These are phyloP conservation scores for Vulpes vulpes DNA, from an alignment of 2,113 vertebrate species.

Conservation along the genomic window DNA sequence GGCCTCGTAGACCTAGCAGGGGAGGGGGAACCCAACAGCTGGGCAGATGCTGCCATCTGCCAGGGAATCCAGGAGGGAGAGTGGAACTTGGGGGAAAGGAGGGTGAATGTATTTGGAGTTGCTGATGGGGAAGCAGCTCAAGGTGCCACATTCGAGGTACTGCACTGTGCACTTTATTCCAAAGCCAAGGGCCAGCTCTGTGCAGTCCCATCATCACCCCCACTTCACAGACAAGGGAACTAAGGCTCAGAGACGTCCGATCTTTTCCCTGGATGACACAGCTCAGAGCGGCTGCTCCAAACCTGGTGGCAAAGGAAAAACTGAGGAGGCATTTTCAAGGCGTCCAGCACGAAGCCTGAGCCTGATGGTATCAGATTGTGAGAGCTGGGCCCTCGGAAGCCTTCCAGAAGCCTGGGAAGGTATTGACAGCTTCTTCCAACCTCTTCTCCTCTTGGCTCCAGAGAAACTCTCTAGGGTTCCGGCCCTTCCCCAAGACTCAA, in stretches of 20 bases:
- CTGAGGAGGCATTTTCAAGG: background rate
- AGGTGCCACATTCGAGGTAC: background rate
- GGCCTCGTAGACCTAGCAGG: too few species aligned
- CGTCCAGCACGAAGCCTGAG: background rate
- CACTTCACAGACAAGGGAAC: background rate
- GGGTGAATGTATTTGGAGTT: background rate
- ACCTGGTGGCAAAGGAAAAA: background rate
- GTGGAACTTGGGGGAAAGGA: background rate
- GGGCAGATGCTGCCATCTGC: background rate
- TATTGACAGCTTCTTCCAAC: rapidly evolving
- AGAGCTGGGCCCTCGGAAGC: background rate
- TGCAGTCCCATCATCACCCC: rapidly evolving
- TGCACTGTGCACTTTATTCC: background rate
- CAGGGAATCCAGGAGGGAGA: background rate
- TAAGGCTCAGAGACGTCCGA: background rate
- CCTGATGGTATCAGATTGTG: rapidly evolving
- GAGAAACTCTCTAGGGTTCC: background rate
- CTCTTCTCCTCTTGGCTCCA: background rate
- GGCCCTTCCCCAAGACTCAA: background rate
- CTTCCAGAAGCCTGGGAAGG: background rate
- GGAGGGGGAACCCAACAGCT: too few species aligned
- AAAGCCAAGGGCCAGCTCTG: background rate
- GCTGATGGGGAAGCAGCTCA: background rate
- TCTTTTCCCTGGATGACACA: background rate
- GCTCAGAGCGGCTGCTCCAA: background rate